phyloP scores from a whole-genome alignment of 2,113 vertebrate species.

The Brachypodius melanocephalos region DNA sequence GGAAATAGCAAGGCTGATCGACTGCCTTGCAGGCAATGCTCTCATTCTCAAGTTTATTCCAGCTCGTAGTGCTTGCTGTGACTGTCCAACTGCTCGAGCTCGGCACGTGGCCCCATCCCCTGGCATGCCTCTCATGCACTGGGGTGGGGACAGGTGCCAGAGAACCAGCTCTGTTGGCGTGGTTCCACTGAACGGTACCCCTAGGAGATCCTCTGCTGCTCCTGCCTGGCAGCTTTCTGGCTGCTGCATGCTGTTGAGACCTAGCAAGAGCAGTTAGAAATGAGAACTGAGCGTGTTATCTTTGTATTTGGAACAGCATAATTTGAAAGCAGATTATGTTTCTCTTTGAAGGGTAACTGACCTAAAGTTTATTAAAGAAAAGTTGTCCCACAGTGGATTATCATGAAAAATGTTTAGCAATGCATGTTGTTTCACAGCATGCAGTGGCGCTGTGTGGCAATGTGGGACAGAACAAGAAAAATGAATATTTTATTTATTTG shows the following conservation, averaged over 20 bases:
- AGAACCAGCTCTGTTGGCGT: not conserved
- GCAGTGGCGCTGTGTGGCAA: not conserved
- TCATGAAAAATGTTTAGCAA: not conserved
- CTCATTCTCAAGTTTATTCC: not conserved
- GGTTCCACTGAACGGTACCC: not conserved
- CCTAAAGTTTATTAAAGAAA: constrained; percentile 41
- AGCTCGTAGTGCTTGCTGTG: rapidly evolving
- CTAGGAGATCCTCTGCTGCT: not conserved
- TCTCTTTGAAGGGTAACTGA: constrained; percentile 54
- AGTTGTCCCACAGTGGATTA: constrained; percentile 31
- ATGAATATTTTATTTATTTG: not conserved
- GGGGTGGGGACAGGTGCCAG: not conserved
- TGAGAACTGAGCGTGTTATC: constrained; percentile 38
- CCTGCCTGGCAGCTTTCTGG: constrained; percentile 11
- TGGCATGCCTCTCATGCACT: not conserved
- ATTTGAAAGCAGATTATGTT: constrained; percentile 58
- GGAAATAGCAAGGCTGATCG: not conserved
- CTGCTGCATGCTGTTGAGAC: constrained; percentile 29
- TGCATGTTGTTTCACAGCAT: not conserved
- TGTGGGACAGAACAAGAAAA: not conserved
- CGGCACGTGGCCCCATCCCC: rapidly evolving
- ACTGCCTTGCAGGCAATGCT: not conserved
- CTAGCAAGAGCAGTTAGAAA: constrained; percentile 11
- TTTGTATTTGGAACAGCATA: constrained; percentile 35
- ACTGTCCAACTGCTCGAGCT: not conserved